These are phyloP conservation scores for Limenitis camilla DNA, from an alignment of 2,888 invertebrate genomes.

Conservation along the genomic window DNA sequence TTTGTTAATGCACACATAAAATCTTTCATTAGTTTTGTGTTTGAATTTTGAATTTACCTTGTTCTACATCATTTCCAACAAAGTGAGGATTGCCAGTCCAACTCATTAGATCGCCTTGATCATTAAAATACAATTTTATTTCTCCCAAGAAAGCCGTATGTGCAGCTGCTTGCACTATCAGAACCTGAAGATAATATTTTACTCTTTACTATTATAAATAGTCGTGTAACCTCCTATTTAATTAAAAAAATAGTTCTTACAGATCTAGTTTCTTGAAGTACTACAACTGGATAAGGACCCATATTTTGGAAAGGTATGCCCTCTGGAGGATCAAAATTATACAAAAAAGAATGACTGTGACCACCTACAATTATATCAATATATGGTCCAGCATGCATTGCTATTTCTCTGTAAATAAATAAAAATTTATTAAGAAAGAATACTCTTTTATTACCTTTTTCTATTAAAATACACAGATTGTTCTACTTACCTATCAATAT, in stretches of 20 bases:
- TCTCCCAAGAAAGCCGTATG: conserved; percentile 86
- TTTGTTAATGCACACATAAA: not conserved
- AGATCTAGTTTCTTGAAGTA: conserved; percentile 60
- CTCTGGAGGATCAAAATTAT: conserved; percentile 69
- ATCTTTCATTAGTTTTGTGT: not conserved
- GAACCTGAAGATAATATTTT: conserved; percentile 46
- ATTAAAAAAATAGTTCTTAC: conserved; percentile 29
- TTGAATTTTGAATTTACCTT: conserved; percentile 68
- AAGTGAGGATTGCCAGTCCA: conserved; percentile 85
- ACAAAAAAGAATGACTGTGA: conserved; percentile 87
- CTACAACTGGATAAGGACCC: conserved; percentile 82
- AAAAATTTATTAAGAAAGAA: not conserved
- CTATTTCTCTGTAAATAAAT: conserved; percentile 71
- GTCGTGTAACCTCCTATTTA: not conserved
- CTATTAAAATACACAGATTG: not conserved
- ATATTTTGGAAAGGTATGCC: conserved; percentile 59
- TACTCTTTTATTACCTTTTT: not conserved
- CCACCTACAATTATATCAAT: conserved; percentile 89
- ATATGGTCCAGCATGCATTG: conserved; percentile 77
- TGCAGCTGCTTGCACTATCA: conserved; percentile 83
- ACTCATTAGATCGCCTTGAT: conserved; percentile 76
- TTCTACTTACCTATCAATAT: conserved; percentile 74
- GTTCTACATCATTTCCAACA: conserved; percentile 71
- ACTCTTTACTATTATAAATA: not conserved
- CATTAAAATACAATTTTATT: conserved; percentile 82